Base-by-base conservation (phyloP, 2,113 vertebrate genomes). In the Tragelaphus strepsiceros region DNA sequence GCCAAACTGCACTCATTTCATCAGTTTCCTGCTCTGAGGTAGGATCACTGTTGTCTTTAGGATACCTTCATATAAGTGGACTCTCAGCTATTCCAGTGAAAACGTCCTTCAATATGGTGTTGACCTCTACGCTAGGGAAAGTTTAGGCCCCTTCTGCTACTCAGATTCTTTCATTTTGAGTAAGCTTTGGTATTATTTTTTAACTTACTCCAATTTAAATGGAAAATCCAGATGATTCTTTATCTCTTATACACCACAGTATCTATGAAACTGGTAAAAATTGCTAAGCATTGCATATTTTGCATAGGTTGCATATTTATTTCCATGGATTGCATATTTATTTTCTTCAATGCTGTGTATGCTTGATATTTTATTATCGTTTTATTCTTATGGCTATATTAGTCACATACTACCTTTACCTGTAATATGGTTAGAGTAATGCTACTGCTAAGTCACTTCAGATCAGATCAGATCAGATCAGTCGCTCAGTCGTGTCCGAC, bases 61-160 rank as follows among this genome's bases (percentile, higher is more conserved):
- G 28, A 26, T 51, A 30, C 22, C 46, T 78, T 82, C 4, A 24
- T 22, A 1, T 8, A 51, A 5, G 1, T 61, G 10, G 6, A 77
- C 24, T 62, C 4, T 2, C 14, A 89, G 6, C 0, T n/a, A 22
- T 24, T 32, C 53, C 21, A 6, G 1, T 39, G 30, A 67, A 12
- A 77, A 6, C 32, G 1, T 0, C 16, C 17, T 39, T 88, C 8
- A 46, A 12, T 59, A 9, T 0, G 64, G 26, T 2, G 39, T 30
- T 85, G 32, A 81, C 6, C 3, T 28, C 14, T 51, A 2, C 0
- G 21, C 26, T 8, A 21, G 30, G 21, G 77, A 82, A 46, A 21
- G 4, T 49, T 7, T 19, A 67, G 2, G 19, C 1, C 12, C 15
- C 10, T 91, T 91, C 61, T 92, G 39, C 21, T 77, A 17, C 46